Percentiles rank a stretch among this genome's conserved stretches.
These are phyloP conservation scores for Julus scandinavius DNA, from an alignment of 2,888 invertebrate genomes.

Conservation along the genomic window DNA sequence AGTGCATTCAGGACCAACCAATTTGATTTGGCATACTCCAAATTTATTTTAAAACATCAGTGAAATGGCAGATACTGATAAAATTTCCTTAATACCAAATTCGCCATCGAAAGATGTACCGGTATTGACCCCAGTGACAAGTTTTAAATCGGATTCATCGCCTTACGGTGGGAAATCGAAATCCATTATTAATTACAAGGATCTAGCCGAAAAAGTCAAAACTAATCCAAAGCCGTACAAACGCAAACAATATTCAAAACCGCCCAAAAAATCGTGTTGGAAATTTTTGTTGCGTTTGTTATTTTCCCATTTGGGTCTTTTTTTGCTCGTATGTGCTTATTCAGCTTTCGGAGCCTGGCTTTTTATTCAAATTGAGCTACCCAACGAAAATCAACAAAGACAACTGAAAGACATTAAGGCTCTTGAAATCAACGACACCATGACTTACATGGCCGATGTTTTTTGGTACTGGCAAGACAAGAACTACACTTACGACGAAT, in stretches of 20 bases:
- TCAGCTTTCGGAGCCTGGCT: slow-evolving; percentile 60
- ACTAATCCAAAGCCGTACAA: slow-evolving; percentile 30
- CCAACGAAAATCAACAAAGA: slow-evolving; percentile 58
- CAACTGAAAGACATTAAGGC: slow-evolving; percentile 59
- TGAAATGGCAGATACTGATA: slow-evolving; percentile 25
- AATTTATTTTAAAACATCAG: background rate
- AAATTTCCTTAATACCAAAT: background rate
- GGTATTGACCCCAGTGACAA: background rate
- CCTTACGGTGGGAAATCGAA: background rate
- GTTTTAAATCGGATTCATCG: background rate
- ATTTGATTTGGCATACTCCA: no score
- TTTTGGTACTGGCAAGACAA: slow-evolving; percentile 61
- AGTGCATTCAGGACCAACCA: background rate
- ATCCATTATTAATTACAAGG: slow-evolving; percentile 3
- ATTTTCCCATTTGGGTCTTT: slow-evolving; percentile 62
- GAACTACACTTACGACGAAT: slow-evolving; percentile 58
- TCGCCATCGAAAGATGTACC: background rate
- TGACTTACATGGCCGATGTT: slow-evolving; percentile 60
- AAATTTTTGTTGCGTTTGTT: slow-evolving; percentile 58
- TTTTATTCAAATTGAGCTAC: slow-evolving; percentile 60
- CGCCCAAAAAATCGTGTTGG: slow-evolving; percentile 56
- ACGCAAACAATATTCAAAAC: slow-evolving; percentile 33
- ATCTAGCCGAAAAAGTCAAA: slow-evolving; percentile 48
- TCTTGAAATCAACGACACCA: slow-evolving; percentile 60
- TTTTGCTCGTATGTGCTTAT: slow-evolving; percentile 60